phyloP scores from a whole-genome alignment of 1,140 invertebrate genomes.

The Magallana angulata region DNA sequence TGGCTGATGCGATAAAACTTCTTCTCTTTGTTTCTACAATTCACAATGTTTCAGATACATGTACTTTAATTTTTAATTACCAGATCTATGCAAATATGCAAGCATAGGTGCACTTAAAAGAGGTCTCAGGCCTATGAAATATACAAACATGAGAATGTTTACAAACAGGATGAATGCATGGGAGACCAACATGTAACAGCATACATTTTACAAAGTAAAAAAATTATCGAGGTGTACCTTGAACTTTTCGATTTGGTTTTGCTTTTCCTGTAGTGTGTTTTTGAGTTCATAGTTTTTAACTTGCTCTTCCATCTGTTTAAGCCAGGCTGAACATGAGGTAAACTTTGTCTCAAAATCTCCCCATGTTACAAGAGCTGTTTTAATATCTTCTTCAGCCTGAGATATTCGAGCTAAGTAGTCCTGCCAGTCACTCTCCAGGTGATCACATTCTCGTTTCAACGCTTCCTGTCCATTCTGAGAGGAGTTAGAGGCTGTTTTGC shows the following conservation, averaged over 20 bases:
- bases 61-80: too few species aligned
- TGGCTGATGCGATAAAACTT: conserved; percentile 77
- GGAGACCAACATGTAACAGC: too few species aligned
- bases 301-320: conserved; percentile 88
- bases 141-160: too few species aligned
- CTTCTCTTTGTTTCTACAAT: conserved; percentile 73
- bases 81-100: too few species aligned
- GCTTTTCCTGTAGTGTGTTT: conserved; percentile 89
- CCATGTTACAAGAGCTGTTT: conserved; percentile 90
- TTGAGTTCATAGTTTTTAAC: conserved; percentile 92
- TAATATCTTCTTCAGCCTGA: conserved; percentile 81
- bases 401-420: conserved; percentile 77
- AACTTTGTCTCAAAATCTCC: conserved; percentile 90
- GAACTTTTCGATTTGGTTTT: conserved; percentile 86
- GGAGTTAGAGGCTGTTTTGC: conserved; percentile 89
- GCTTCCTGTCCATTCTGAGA: conserved; percentile 83
- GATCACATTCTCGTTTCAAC: conserved; percentile 87
- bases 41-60: background rate
- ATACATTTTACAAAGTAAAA: too few species aligned
- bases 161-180: too few species aligned
- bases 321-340: conserved; percentile 90
- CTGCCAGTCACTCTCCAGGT: conserved; percentile 82
- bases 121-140: too few species aligned
- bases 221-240: conserved; percentile 78
- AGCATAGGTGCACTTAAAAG: too few species aligned